phyloP scores from a whole-genome alignment of 2,888 invertebrate genomes.

The Hyppa rectilinea region DNA sequence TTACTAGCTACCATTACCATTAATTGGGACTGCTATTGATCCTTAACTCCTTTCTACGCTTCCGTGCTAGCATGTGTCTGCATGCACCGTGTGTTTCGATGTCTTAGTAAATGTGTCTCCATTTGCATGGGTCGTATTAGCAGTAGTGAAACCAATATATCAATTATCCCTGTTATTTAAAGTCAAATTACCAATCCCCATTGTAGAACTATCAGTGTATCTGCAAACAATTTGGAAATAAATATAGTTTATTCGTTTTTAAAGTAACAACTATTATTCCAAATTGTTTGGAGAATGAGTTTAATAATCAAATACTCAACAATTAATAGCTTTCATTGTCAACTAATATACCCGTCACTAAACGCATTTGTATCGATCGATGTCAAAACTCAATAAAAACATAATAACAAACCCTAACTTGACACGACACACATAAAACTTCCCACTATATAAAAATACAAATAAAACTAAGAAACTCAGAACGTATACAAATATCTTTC shows the following conservation, averaged over 20 bases:
- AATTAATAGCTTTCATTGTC: conserved; percentile 33
- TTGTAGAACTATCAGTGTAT: conserved; percentile 8
- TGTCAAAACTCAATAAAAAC: conserved; percentile 26
- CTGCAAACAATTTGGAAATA: conserved; percentile 28
- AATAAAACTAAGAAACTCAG: conserved; percentile 1
- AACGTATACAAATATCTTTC: conserved; percentile 9
- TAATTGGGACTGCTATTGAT: conserved; percentile 66
- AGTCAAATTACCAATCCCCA: conserved; percentile 1
- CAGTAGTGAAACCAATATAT: conserved; percentile 43
- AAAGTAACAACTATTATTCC: neutral
- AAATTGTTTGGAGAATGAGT: conserved; percentile 28
- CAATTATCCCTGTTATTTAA: conserved; percentile 15
- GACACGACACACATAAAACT: conserved; percentile 43
- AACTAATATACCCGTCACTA: conserved; percentile 30
- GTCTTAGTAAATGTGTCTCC: conserved; percentile 57
- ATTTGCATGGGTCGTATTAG: conserved; percentile 65
- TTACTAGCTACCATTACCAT: conserved; percentile 75
- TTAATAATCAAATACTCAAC: conserved; percentile 4
- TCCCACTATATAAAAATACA: neutral
- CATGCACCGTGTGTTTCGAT: conserved; percentile 65
- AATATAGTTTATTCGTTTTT: neutral
- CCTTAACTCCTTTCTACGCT: conserved; percentile 67
- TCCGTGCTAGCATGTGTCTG: conserved; percentile 71
- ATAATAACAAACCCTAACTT: conserved; percentile 31
- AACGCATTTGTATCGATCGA: conserved; percentile 22